phyloP scores from a whole-genome alignment of 2,113 vertebrate genomes.

The human region DNA sequence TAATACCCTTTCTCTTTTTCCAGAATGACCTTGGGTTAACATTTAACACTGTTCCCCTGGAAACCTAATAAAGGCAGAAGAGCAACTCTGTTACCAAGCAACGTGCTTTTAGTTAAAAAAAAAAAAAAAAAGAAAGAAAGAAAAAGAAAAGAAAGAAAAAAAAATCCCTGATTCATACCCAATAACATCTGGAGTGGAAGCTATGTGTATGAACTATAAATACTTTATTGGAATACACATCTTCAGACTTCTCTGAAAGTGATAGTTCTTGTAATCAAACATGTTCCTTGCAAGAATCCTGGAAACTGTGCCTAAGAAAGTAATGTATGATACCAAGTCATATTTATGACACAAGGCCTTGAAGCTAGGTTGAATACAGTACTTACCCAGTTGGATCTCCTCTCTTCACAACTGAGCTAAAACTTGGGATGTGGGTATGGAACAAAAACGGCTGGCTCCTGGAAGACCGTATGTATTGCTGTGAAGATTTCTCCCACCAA shows the following conservation, averaged over 20 bases:
- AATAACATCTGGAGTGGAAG: not conserved
- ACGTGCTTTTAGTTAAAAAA: not conserved
- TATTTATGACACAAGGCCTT: not conserved
- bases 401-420: not conserved
- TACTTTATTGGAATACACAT: not conserved
- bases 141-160: not conserved
- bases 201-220: not conserved
- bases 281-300: not conserved
- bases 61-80: slow-evolving; percentile 27
- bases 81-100: slow-evolving; percentile 16
- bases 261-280: not conserved
- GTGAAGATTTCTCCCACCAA: not conserved
- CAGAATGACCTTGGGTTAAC: not conserved
- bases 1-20: not conserved
- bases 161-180: not conserved
- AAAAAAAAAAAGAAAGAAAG: not conserved
- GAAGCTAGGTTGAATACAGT: not conserved
- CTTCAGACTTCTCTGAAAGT: not conserved
- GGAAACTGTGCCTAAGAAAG: not conserved
- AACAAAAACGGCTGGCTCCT: not conserved
- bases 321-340: not conserved
- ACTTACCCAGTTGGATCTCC: not conserved
- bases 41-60: slow-evolving; percentile 25
- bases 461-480: not conserved
- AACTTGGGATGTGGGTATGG: not conserved